phyloP scores from a whole-genome alignment of 2,888 invertebrate species.

The Plebejus anna region DNA sequence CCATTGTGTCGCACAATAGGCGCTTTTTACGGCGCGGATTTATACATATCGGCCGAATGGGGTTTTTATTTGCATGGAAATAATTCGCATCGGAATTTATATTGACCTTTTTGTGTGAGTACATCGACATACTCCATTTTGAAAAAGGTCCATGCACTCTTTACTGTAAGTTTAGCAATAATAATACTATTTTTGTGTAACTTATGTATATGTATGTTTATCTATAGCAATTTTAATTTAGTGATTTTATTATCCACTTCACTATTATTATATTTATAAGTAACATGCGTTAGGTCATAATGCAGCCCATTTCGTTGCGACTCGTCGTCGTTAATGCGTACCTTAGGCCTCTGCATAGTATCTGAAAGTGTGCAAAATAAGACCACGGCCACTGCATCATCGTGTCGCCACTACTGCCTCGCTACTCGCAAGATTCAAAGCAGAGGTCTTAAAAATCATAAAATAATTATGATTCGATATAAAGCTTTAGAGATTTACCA shows the following conservation, averaged over 20 bases:
- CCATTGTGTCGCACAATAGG: conserved; percentile 17
- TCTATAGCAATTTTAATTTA: no score
- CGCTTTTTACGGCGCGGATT: conserved; percentile 15
- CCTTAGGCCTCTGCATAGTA: no score
- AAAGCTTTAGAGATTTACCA: not conserved
- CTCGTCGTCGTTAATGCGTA: no score
- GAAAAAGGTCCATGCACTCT: not conserved
- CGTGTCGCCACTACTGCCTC: no score
- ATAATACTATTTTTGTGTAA: not conserved
- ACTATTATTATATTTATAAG: no score
- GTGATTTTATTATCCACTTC: no score
- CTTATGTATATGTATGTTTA: no score
- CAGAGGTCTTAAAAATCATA: not conserved
- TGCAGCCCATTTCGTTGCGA: no score
- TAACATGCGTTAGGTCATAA: no score
- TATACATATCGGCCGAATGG: conserved; percentile 1
- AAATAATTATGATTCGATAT: not conserved
- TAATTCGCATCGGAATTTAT: conserved; percentile 4
- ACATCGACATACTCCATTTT: not conserved
- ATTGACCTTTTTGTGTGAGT: not conserved
- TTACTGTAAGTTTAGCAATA: not conserved
- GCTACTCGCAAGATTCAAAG: no score
- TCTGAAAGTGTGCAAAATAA: no score
- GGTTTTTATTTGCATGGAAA: conserved; percentile 15
- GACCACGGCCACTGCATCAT: no score